phyloP scores from a whole-genome alignment of 2,888 invertebrate species.

The Agrotis ipsilon region DNA sequence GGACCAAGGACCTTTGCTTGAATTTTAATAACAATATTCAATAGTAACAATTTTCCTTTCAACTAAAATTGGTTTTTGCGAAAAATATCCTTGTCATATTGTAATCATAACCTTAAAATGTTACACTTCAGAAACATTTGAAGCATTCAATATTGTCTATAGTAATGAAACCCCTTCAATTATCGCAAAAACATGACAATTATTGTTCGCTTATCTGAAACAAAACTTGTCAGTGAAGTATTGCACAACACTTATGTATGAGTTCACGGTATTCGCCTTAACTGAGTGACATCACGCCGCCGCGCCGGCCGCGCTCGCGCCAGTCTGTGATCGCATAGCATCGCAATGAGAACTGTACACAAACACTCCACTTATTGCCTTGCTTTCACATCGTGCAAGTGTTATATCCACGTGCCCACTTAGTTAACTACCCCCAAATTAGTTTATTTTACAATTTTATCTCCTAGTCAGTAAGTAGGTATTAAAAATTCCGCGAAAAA shows the following conservation, averaged over 20 bases:
- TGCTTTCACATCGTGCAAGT: slow-evolving; percentile 80
- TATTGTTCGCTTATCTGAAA: slow-evolving; percentile 25
- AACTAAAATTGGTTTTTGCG: neutral
- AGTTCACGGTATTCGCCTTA: slow-evolving; percentile 72
- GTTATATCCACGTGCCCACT: slow-evolving; percentile 82
- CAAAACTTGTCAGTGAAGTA: slow-evolving; percentile 33
- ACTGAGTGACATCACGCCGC: slow-evolving; percentile 79
- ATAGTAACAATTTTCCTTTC: too few relatives aligned
- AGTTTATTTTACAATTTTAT: slow-evolving; percentile 61
- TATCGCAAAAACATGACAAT: slow-evolving; percentile 5
- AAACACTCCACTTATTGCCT: slow-evolving; percentile 71
- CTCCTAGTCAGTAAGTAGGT: slow-evolving; percentile 71
- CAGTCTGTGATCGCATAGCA: slow-evolving; percentile 79
- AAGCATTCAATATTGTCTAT: neutral
- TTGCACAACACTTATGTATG: slow-evolving; percentile 68
- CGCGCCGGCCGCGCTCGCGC: slow-evolving; percentile 57
- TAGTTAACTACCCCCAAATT: slow-evolving; percentile 66
- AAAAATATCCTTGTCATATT: too few relatives aligned
- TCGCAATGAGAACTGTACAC: slow-evolving; percentile 85
- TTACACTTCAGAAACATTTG: neutral
- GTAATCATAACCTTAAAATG: neutral
- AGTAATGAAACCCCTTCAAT: neutral
- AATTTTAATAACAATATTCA: neutral
- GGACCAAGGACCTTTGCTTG: too few relatives aligned
- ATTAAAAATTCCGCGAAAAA: slow-evolving; percentile 87